Evolutionary conservation across 2,113 vertebrate species (phyloP), one percentile per base, ranked within the genome.

Genomic region (Carassius gibelio): DNA sequence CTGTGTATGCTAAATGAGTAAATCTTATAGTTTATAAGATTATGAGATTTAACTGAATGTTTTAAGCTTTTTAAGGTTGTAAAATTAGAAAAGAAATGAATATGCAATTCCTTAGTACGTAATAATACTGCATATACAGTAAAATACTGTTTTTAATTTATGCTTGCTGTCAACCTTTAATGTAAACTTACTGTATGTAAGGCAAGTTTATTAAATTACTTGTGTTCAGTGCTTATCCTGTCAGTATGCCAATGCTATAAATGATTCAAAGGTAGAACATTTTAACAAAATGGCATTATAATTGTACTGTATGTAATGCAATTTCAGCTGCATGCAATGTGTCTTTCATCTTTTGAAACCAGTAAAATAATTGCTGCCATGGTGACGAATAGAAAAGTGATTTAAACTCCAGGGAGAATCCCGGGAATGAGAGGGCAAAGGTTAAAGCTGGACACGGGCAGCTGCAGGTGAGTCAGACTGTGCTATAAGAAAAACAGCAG

Each of bases 401-500:
- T 38, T 61, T 42, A 66, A 69, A 82, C 19, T 52, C 45, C 45
- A 82, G 45, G 26, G 64, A 72, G 21, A 82, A 59, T 72, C 26
- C 26, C 17, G 8, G 50, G 34, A 57, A 83, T 72, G 64, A 72
- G 21, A 26, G 52, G 14, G 45, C 21, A 6, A 50, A 81, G 68
- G 52, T 72, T 83, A 21, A 57, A 30, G 30, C 30, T 30, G 30
- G 30, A 30, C 1, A 30, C 30, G 30, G 34, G 38, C 38, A 64
- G 21, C 30, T 30, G 30, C 36, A 78, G 50, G 30, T 26, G 74
- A 78, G 23, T 62, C 77, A 42, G 34, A 36, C 55, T 36, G 23
- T 61, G 55, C 76, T 82, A 6, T 66, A 17, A 69, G 66, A 55
- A 57, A 69, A 69, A 82, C 36, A 45, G 62, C 62, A 81, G 42